Conservation (phyloP, 2,113 vertebrate genomes). For the Erpornis zantholeuca region DNA sequence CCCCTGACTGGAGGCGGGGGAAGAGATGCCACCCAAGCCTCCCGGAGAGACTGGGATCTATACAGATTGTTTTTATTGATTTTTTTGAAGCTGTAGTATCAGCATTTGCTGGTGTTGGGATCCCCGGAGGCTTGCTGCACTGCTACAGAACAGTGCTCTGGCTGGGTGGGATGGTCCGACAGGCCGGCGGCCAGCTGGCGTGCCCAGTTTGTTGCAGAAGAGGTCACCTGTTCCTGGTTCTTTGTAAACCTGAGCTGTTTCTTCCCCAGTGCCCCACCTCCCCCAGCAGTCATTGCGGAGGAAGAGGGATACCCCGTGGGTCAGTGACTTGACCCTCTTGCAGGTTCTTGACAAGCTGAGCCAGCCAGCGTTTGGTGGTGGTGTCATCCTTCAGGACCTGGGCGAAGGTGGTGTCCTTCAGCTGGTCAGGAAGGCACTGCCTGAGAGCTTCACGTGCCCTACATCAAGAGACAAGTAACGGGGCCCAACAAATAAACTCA, state of each 20-base stretch:
- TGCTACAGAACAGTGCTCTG: conserved; percentile 67
- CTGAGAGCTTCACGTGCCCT: conserved; percentile 97
- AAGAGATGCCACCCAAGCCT: conserved; percentile 36
- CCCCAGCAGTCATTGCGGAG: conserved; percentile 83
- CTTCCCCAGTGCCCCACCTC: conserved; percentile 40
- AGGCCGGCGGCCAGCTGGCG: conserved; percentile 8
- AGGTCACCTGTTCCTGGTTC: conserved; percentile 72
- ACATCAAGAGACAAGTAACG: conserved; percentile 71
- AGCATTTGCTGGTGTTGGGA: conserved; percentile 74
- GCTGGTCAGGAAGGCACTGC: conserved; percentile 97
- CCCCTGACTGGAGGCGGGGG: background rate
- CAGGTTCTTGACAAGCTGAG: conserved; percentile 97
- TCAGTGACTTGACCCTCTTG: conserved; percentile 97
- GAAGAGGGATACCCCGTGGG: conserved; percentile 91
- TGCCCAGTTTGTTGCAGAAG: conserved; percentile 40
- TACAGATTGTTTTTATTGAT: conserved; percentile 5
- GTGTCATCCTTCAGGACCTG: conserved; percentile 99
- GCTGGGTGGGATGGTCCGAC: conserved; percentile 35
- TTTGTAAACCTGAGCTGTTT: conserved; percentile 78
- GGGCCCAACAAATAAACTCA: conserved; percentile 78
- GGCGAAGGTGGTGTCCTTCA: conserved; percentile 97
- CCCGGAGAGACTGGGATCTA: background rate
- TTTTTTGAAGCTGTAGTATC: conserved; percentile 27
- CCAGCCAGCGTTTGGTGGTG: conserved; percentile 98
- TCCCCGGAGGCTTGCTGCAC: conserved; percentile 57